Evolutionary conservation across 1,140 invertebrate species (phyloP), one percentile per base, ranked within the genome.

Genomic region (Cyclargus thomasi): DNA sequence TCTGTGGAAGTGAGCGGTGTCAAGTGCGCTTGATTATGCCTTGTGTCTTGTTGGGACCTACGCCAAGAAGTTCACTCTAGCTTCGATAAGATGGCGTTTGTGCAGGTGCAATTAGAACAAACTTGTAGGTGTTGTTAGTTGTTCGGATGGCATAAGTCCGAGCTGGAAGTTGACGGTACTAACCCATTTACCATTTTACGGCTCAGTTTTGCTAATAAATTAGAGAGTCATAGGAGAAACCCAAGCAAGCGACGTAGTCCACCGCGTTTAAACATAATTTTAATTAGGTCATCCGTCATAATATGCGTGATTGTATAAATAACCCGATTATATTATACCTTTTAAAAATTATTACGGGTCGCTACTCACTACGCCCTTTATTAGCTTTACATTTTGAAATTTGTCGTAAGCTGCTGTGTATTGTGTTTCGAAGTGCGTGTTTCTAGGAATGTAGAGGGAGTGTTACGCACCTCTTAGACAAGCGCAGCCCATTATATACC

Each of bases 401-500:
- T 11, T 47, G 14, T 47, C 1, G 5, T 47, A 16, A 16, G 39
- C 29, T 29, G 29, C 29, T 29, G 2, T 29, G 29, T 29, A 47
- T 11, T 14, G 14, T 14, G 14, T 47, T 16, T 16, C 8, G 1
- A 8, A 8, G 39, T 47, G 39, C 39, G 10, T 16, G 39, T 47
- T 47, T 11, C 14, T 11, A 11, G 39, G 17, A 59, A 59, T 18
- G 17, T 59, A 59, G 17, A n/a, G 66, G 39, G 53, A 64, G 29
- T 55, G 36, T 59, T 75, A 85, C 82, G 83, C 94, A 96, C 95
- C 95, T 95, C 95, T 95, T 91, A 96, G 94, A 92, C 95, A 95
- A 91, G 95, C 95, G 92, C 95, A 96, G 91, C 95, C 95, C 95
- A 96, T 96, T 93, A 96, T 96, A 93, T 95, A 96, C 91, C 94